A percentile compares a stretch with the other conserved stretches of the same genome.
Evolutionary conservation across 2,113 vertebrate species (phyloP).

Genomic region (Todiramphus saurophagus): DNA sequence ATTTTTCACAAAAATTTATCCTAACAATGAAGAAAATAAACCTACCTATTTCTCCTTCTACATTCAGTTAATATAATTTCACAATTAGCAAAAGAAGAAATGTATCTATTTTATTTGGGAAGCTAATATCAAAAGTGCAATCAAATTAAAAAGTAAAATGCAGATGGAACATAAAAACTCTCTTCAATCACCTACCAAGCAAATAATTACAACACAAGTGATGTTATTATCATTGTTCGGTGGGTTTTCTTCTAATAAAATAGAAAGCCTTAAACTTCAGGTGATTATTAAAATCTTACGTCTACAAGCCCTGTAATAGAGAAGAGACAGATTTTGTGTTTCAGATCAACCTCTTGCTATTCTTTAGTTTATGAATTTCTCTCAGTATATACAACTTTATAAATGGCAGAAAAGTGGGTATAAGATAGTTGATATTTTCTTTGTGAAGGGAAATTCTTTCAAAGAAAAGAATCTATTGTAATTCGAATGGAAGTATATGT

Average conservation of each 20-base stretch:
- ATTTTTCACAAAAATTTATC: background rate
- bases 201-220: slow-evolving; percentile 35
- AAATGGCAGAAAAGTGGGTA: background rate
- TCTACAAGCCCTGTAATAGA: background rate
- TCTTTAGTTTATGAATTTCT: background rate
- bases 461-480: background rate
- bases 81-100: background rate
- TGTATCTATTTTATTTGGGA: background rate
- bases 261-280: background rate
- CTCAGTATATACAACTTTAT: background rate
- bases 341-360: background rate
- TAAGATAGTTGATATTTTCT: background rate
- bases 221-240: background rate
- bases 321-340: background rate
- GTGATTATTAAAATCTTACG: background rate
- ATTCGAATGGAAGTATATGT: background rate
- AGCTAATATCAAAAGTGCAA: slow-evolving; percentile 27
- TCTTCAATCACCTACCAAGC: slow-evolving; percentile 37
- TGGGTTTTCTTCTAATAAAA: background rate
- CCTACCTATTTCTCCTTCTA: background rate
- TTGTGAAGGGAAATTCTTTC: background rate
- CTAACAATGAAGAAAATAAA: background rate
- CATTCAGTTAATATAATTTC: background rate
- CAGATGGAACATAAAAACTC: slow-evolving; percentile 42
- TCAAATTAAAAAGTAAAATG: slow-evolving; percentile 39